These are phyloP conservation scores for Baronia brevicornis DNA, from an alignment of 2,888 invertebrate species.

Conservation along the genomic window DNA sequence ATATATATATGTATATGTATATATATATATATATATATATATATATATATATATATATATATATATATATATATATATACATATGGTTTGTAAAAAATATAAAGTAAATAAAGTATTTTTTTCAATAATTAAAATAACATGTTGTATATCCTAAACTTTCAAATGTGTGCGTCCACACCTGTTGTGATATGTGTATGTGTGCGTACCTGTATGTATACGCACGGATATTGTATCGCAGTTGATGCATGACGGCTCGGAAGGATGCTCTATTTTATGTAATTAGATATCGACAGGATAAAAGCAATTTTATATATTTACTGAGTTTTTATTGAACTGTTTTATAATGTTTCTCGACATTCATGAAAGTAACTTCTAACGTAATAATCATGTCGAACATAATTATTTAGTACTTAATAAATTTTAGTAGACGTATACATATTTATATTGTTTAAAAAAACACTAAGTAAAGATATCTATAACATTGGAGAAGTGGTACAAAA, in stretches of 20 bases:
- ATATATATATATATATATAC: too few species aligned
- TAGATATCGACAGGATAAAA: too few species aligned
- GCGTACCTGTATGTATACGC: conserved; percentile 21
- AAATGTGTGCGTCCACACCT: conserved; percentile 25
- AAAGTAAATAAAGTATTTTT: conserved; percentile 5
- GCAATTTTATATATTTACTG: too few species aligned
- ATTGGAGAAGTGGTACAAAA: too few species aligned
- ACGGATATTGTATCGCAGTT: conserved; percentile 20
- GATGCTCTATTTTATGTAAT: conserved; percentile 32
- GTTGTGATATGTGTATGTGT: conserved; percentile 32
- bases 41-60: too few species aligned
- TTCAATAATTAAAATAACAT: conserved; percentile 18
- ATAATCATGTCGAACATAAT: too few species aligned
- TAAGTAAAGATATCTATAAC: too few species aligned
- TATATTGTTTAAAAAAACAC: not conserved
- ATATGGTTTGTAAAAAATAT: conserved; percentile 1
- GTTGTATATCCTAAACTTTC: conserved; percentile 24
- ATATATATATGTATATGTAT: too few species aligned
- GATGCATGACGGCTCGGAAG: conserved; percentile 20
- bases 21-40: too few species aligned
- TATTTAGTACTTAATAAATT: too few species aligned
- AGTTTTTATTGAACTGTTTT: too few species aligned
- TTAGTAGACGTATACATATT: not conserved
- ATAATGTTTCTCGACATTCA: too few species aligned
- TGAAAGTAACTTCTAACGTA: not conserved